phyloP scores from a whole-genome alignment of 2,113 vertebrate genomes.

The Ochotona princeps region DNA sequence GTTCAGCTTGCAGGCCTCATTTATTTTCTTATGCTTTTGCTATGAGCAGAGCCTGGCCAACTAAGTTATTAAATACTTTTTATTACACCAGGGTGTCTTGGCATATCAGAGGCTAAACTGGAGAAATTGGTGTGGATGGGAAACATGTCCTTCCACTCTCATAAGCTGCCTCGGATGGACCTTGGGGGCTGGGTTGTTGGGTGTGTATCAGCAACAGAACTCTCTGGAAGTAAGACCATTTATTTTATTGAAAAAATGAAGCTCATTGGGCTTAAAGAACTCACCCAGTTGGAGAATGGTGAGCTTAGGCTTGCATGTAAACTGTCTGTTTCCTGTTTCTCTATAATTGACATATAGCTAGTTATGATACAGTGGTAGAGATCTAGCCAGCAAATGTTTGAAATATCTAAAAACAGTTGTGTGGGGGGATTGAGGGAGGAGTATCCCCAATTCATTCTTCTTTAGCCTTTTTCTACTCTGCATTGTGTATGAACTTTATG shows the following conservation, averaged over 20 bases:
- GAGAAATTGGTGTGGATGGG: slow-evolving; percentile 67
- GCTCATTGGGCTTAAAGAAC: background rate
- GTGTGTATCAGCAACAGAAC: background rate
- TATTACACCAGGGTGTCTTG: slow-evolving; percentile 76
- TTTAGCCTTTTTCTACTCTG: background rate
- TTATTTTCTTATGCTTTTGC: slow-evolving; percentile 76
- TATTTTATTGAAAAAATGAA: background rate
- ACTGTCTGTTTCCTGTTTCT: background rate
- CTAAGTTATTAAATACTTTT: slow-evolving; percentile 83
- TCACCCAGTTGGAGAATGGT: background rate
- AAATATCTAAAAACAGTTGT: background rate
- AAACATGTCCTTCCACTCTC: slow-evolving; percentile 55
- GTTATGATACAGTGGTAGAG: background rate
- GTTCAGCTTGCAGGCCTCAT: slow-evolving; percentile 70
- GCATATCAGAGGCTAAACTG: slow-evolving; percentile 61
- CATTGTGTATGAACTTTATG: background rate
- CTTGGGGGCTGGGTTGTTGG: background rate
- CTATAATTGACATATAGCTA: background rate
- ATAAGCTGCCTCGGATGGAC: slow-evolving; percentile 1
- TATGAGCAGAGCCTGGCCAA: slow-evolving; percentile 61
- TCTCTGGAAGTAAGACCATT: background rate
- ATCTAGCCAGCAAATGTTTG: background rate
- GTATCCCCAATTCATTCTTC: background rate
- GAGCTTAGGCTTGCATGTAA: background rate
- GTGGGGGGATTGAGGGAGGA: background rate